These are phyloP conservation scores for Drosophila navojoa DNA, from an alignment of 1,140 invertebrate genomes.

Conservation along the genomic window DNA sequence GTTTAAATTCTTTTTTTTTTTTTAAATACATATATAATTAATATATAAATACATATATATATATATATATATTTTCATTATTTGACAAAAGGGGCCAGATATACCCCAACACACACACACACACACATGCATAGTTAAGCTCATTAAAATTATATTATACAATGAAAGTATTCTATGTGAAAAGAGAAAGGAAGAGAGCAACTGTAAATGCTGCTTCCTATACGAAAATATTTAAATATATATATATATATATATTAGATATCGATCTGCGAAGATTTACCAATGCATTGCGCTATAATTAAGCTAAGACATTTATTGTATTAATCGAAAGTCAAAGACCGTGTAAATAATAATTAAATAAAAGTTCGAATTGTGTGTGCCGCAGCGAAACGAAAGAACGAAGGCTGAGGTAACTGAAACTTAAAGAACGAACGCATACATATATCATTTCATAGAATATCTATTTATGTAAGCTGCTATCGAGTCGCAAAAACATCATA, in stretches of 20 bases:
- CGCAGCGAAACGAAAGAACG: background rate
- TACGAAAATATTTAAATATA: conserved; percentile 1
- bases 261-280: background rate
- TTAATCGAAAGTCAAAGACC: conserved; percentile 58
- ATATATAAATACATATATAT: conserved; percentile 2
- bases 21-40: too few species aligned
- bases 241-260: conserved; percentile 1
- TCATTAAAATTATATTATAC: conserved; percentile 26
- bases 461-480: conserved; percentile 3
- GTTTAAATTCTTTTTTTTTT: background rate
- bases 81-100: conserved; percentile 28
- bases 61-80: conserved; percentile 16
- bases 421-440: background rate
- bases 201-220: background rate
- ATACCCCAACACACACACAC: conserved; percentile 1
- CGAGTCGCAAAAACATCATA: conserved; percentile 7
- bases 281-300: conserved; percentile 35
- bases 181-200: background rate
- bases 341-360: conserved; percentile 52
- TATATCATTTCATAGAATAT: conserved; percentile 8
- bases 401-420: conserved; percentile 15
- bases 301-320: conserved; percentile 31
- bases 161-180: conserved; percentile 36
- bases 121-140: conserved; percentile 24
- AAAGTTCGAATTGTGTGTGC: background rate